These are phyloP conservation scores for Muscicapa striata DNA, from an alignment of 2,797 vertebrate genomes.

Conservation along the genomic window DNA sequence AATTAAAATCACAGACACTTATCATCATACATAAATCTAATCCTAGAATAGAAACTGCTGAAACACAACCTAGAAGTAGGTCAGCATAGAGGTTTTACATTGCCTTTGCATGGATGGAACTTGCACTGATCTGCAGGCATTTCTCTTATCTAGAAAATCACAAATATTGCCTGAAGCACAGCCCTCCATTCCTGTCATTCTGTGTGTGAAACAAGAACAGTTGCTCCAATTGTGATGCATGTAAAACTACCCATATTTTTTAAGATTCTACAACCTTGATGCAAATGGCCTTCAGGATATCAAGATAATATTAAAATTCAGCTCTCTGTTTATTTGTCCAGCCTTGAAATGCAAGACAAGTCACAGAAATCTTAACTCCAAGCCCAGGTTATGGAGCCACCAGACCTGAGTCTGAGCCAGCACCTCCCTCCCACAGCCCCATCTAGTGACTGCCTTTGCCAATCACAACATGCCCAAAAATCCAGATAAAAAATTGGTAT, in stretches of 20 bases:
- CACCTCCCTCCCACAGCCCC: not conserved
- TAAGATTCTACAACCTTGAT: not conserved
- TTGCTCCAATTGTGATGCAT: not conserved
- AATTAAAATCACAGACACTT: not conserved
- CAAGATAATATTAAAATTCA: not conserved
- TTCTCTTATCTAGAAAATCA: not conserved
- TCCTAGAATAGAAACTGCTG: not conserved
- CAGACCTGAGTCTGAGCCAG: fast-evolving
- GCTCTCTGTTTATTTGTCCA: not conserved
- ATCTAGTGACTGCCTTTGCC: constrained; percentile 15
- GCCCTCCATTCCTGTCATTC: not conserved
- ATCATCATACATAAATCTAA: fast-evolving
- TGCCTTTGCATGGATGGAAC: not conserved
- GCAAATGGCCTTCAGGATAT: not conserved
- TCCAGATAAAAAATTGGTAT: not conserved
- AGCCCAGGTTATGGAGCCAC: fast-evolving
- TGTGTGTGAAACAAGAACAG: not conserved
- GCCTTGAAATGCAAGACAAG: not conserved
- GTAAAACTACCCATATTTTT: not conserved
- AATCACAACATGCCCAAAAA: not conserved
- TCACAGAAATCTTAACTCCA: not conserved
- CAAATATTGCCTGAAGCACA: not conserved
- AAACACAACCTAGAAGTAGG: not conserved
- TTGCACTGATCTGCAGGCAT: not conserved
- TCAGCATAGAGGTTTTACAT: not conserved